phyloP scores from a whole-genome alignment of 2,113 vertebrate genomes.

The Alligator mississippiensis region DNA sequence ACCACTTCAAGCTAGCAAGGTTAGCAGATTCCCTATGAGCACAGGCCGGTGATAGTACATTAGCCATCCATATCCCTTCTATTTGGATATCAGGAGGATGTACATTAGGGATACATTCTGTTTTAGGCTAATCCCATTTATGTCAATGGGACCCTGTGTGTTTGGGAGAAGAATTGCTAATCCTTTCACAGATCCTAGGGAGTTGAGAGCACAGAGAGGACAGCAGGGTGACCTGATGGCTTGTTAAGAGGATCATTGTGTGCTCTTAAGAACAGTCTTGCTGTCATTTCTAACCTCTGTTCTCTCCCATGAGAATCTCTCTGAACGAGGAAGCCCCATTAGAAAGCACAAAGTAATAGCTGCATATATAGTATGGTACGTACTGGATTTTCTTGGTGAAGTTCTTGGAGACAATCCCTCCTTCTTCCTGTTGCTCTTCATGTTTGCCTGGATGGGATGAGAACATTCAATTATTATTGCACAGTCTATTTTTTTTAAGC shows the following conservation, averaged over 20 bases:
- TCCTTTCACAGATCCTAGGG: not conserved
- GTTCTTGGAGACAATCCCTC: conserved; percentile 97
- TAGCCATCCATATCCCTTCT: not conserved
- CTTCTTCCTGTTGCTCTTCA: conserved; percentile 96
- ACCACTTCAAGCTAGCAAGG: not conserved
- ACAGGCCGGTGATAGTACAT: not conserved
- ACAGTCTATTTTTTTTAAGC: not conserved
- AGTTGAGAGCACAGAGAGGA: not conserved
- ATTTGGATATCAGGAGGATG: not conserved
- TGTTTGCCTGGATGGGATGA: conserved; percentile 86
- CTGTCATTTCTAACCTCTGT: not conserved
- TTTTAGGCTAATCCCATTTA: not conserved
- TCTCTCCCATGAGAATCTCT: not conserved
- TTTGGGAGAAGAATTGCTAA: not conserved
- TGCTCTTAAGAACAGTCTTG: not conserved
- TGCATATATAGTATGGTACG: conserved; percentile 70
- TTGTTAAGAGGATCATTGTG: not conserved
- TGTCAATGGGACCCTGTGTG: not conserved
- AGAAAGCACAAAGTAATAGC: not conserved
- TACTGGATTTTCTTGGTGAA: conserved; percentile 99
- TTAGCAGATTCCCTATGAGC: not conserved
- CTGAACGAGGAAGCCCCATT: not conserved
- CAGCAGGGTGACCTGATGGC: not conserved
- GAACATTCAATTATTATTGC: conserved; percentile 27
- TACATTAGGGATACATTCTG: not conserved